Percentiles rank a stretch among this genome's conserved stretches.
Conservation (phyloP, 64 coral and sea anemone genomes). For the Actinia equina region DNA sequence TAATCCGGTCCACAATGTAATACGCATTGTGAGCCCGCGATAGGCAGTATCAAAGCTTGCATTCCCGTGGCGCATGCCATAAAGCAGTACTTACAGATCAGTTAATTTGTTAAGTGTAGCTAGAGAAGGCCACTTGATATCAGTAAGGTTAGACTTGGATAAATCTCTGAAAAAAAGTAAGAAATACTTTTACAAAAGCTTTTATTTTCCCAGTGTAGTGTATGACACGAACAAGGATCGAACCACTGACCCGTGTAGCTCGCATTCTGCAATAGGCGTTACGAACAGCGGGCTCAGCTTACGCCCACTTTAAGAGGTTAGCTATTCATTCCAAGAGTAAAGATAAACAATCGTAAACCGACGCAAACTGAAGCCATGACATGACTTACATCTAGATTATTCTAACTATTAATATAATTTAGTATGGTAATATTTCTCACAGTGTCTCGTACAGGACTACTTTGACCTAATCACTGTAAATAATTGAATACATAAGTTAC, state of each 20-base stretch:
- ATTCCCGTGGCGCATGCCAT: neutral
- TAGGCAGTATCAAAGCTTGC: no score
- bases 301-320: neutral
- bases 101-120: neutral
- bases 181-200: neutral
- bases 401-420: no score
- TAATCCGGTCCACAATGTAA: no score
- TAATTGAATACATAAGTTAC: no score
- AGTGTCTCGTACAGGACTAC: no score
- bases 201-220: neutral
- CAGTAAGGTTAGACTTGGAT: neutral
- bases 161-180: conserved; percentile 16
- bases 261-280: neutral
- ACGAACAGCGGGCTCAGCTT: neutral
- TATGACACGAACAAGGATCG: neutral
- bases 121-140: neutral
- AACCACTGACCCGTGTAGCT: neutral
- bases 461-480: no score
- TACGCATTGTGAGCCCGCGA: no score
- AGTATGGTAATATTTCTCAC: no score
- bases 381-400: no score
- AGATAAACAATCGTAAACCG: neutral
- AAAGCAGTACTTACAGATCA: neutral
- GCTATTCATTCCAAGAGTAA: neutral
- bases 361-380: neutral